A percentile compares a stretch with the other conserved stretches of the same genome.
Evolutionary conservation across 2,797 vertebrate genomes (phyloP).

Genomic region (Pangasius djambal): DNA sequence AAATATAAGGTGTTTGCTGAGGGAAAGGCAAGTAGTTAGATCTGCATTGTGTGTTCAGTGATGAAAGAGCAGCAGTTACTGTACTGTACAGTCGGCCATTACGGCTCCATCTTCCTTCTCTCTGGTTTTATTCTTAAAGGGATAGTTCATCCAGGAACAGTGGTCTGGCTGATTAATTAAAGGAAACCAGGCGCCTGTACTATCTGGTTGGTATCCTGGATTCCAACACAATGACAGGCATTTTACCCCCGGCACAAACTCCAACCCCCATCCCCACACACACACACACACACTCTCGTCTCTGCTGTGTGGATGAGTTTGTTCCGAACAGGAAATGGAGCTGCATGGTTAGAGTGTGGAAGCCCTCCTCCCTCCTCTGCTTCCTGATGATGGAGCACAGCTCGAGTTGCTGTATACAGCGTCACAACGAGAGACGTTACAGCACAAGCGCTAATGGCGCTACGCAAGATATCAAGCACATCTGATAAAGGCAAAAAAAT

Average conservation of each 20-base stretch:
- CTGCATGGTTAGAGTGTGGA: not conserved
- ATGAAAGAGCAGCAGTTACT: too few relatives aligned
- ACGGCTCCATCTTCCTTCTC: not conserved
- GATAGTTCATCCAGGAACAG: too few relatives aligned
- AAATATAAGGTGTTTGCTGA: not conserved
- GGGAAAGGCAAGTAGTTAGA: not conserved
- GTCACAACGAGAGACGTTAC: not conserved
- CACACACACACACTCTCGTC: not conserved
- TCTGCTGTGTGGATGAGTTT: conserved; percentile 15
- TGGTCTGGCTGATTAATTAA: not conserved
- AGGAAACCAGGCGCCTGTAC: not conserved
- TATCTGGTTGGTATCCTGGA: not conserved
- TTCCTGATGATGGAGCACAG: not conserved
- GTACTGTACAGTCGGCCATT: not conserved
- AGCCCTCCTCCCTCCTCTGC: not conserved
- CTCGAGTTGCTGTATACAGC: not conserved
- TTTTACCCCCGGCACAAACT: not conserved
- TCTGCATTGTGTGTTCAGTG: not conserved
- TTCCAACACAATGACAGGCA: not conserved
- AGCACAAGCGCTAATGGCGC: not conserved
- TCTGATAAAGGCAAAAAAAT: not conserved
- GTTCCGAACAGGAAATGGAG: conserved; percentile 14
- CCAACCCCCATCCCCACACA: not conserved
- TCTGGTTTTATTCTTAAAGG: not conserved
- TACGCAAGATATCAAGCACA: not conserved